Evolutionary conservation across 2,797 vertebrate genomes (phyloP), one percentile per base, ranked within the genome.

Genomic region (Melanotaenia trifasciata): DNA sequence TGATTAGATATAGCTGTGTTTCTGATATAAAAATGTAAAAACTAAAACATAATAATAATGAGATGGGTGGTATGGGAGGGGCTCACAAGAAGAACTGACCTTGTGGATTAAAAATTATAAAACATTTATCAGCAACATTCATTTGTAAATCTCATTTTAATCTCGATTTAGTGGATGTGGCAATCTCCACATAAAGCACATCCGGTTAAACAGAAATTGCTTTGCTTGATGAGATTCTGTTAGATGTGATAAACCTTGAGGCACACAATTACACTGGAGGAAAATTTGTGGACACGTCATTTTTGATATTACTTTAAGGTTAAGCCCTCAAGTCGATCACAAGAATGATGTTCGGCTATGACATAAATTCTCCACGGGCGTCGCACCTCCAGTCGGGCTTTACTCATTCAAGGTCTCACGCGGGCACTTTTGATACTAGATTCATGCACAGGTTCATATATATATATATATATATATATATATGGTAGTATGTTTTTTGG

Each of bases 71-170:
- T 64, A 72, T 24, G 1, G 47, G 32, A 47, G n/a, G 9, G 60
- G 51, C 53, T 72, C 22, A 51, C 12, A 57, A 59, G 50, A 65
- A 82, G 40, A 57, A 75, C 65, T 78, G 83, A 86, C 81, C 85
- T 72, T 53, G 40, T 76, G 86, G 89, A 91, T 91, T 92, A 91
- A 87, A 84, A 90, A 91, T 87, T 54, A 89, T 70, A 83, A 84
- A 87, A 80, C 81, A 87, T 85, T 84, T 84, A 84, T 84, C 77
- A 64, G 74, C 67, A 64, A 50, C 51, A 74, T 73, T 88, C 70
- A 89, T 93, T 91, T 88, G 69, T 74, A 86, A 90, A 87, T 80
- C 77, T 84, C 83, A 82, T 87, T 84, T 81, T 90, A 91, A 91
- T 92, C 91, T 88, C 57, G 59, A 77, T 84, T 84, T 81, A 84